Evolutionary conservation across 2,888 invertebrate genomes (phyloP).

Genomic region (Thera obeliscata): DNA sequence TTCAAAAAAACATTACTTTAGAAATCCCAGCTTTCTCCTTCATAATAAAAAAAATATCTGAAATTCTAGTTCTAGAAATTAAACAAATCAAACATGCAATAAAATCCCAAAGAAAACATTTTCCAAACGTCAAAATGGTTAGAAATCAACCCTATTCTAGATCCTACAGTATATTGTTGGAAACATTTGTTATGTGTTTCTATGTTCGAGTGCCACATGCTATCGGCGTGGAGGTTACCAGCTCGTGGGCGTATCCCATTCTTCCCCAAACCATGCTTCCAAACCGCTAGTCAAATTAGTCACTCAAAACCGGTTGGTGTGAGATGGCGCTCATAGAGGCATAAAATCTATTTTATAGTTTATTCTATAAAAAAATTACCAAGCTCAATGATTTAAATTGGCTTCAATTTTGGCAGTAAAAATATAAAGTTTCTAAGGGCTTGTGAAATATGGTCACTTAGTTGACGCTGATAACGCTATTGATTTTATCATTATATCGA

Average conservation of each 20-base stretch:
- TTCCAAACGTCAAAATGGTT: background rate
- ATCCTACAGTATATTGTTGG: constrained; percentile 8
- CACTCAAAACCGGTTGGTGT: constrained; percentile 33
- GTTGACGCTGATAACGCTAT: no score
- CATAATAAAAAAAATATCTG: no score
- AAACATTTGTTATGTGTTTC: constrained; percentile 16
- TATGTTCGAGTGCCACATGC: constrained; percentile 39
- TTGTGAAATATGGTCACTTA: no score
- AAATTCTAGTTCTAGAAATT: background rate
- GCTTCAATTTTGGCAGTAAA: no score
- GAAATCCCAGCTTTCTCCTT: no score
- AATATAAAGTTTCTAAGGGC: no score
- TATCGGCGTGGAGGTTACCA: constrained; percentile 45
- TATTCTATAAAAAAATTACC: no score
- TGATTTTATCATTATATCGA: no score
- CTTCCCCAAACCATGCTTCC: constrained; percentile 42
- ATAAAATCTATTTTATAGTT: background rate
- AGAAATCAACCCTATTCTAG: constrained; percentile 17
- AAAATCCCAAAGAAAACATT: constrained; percentile 5
- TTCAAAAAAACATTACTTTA: no score
- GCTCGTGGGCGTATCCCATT: constrained; percentile 30
- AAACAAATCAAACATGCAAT: constrained; percentile 14
- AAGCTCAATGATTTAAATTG: no score
- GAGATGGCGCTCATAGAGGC: constrained; percentile 15
- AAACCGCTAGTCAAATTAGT: constrained; percentile 41